phyloP scores from a whole-genome alignment of 2,797 vertebrate genomes.

The Luscinia luscinia region DNA sequence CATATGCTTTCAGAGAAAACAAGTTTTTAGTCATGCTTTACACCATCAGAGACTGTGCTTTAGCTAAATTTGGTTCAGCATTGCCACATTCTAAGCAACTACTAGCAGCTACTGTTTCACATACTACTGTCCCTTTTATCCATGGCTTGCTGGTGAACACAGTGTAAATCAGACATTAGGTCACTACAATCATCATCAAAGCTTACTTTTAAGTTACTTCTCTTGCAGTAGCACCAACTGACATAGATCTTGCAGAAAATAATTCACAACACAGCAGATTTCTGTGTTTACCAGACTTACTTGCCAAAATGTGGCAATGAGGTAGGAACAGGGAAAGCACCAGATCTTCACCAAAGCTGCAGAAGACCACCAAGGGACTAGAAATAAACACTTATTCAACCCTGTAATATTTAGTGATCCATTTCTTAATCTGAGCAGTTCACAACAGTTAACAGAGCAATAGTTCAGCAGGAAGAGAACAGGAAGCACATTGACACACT shows the following conservation, averaged over 20 bases:
- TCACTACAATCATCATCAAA: background rate
- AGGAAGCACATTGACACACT: accelerated
- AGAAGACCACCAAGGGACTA: background rate
- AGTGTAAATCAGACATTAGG: background rate
- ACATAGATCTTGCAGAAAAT: background rate
- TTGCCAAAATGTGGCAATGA: background rate
- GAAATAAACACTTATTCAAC: background rate
- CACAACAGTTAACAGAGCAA: background rate
- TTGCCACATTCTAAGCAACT: background rate
- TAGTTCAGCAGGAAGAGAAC: background rate
- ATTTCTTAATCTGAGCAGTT: background rate
- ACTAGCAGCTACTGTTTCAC: background rate
- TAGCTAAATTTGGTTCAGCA: background rate
- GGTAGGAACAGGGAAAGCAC: background rate
- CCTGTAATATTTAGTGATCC: background rate
- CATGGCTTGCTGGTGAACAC: background rate
- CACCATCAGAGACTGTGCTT: background rate
- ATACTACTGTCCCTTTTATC: background rate
- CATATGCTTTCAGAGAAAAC: background rate
- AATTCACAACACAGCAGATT: background rate
- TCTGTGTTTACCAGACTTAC: background rate
- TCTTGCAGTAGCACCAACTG: background rate
- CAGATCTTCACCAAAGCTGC: background rate
- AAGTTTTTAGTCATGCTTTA: background rate
- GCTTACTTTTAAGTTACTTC: background rate